Evolutionary conservation across 53 echinoderm and acorn worm species (phyloP).

Genomic region (Holothuria scabra): DNA sequence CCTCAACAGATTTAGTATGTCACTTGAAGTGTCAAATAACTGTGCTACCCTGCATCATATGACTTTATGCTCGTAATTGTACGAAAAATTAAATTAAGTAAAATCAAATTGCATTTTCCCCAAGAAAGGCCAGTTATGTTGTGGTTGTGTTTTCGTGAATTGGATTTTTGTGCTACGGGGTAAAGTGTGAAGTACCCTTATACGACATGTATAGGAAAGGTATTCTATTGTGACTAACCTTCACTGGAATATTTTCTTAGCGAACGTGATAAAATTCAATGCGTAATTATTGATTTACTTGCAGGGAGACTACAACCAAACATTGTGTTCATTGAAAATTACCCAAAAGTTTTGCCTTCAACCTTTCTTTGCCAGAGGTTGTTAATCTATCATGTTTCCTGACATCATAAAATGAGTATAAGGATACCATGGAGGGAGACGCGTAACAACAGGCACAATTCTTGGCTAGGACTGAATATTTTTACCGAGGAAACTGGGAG

Average conservation of each 20-base stretch:
- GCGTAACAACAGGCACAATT: too few relatives aligned
- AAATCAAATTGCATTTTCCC: too few relatives aligned
- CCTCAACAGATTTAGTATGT: too few relatives aligned
- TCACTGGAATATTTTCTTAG: neutral
- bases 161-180: neutral
- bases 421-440: too few relatives aligned
- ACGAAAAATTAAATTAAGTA: too few relatives aligned
- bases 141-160: too few relatives aligned
- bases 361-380: neutral
- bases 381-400: constrained; percentile 12
- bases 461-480: too few relatives aligned
- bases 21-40: too few relatives aligned
- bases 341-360: neutral
- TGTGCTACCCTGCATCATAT: too few relatives aligned
- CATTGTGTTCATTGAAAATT: neutral
- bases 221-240: constrained; percentile 3
- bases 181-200: constrained; percentile 7
- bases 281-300: constrained; percentile 16
- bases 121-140: too few relatives aligned
- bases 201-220: neutral
- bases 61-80: too few relatives aligned
- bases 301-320: neutral
- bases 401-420: neutral
- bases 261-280: constrained; percentile 34
- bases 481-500: too few relatives aligned